Conservation (phyloP, 64 coral and sea anemone species). For the Pachyseris speciosa region DNA sequence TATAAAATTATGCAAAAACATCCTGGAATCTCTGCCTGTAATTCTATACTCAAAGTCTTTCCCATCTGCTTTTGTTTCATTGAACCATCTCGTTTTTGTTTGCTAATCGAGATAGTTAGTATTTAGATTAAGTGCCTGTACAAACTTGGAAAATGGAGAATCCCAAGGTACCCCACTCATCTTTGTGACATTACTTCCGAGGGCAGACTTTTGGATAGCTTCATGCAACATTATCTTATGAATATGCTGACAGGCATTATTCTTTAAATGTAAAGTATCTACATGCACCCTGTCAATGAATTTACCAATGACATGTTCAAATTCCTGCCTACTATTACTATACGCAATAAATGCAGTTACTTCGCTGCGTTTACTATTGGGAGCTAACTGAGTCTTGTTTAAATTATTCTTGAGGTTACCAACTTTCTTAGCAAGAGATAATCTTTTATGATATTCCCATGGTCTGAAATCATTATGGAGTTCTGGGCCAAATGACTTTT, state of each 20-base stretch:
- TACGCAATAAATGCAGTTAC: background rate
- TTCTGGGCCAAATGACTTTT: no score
- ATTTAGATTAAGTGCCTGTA: background rate
- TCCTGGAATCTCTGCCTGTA: constrained; percentile 49
- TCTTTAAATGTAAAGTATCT: background rate
- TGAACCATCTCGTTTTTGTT: constrained; percentile 2
- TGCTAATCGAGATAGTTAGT: background rate
- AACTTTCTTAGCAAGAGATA: background rate
- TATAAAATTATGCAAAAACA: constrained; percentile 59
- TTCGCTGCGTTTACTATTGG: background rate
- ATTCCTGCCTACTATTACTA: background rate
- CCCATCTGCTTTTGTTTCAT: constrained; percentile 24
- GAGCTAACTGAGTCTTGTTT: background rate
- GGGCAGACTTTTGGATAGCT: constrained; percentile 7
- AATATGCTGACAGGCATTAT: background rate
- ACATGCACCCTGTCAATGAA: background rate
- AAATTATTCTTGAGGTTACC: background rate
- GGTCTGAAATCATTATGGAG: no score
- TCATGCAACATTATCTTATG: background rate
- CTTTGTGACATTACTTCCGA: background rate
- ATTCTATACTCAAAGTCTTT: constrained; percentile 47
- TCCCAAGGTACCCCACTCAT: background rate
- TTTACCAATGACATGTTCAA: background rate
- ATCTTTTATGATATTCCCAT: no score
- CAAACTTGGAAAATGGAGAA: constrained; percentile 11